A percentile compares a stretch with the other conserved stretches of the same genome.
phyloP scores from a whole-genome alignment of 2,797 vertebrate species.

The Momotus momota region DNA sequence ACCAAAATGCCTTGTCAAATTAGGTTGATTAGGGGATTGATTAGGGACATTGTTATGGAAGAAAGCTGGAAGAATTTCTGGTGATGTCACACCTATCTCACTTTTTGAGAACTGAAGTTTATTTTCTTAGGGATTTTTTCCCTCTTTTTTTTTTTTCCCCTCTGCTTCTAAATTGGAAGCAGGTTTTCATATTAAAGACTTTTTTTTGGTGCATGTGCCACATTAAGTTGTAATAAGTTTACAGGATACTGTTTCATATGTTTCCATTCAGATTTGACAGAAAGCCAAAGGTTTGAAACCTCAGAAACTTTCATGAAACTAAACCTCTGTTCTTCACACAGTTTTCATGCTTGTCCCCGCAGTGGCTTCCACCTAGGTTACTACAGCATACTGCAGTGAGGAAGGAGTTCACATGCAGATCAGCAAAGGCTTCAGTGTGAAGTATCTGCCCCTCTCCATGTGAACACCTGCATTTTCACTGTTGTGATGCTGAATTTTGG shows the following conservation, averaged over 20 bases:
- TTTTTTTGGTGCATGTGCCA: not conserved
- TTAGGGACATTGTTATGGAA: not conserved
- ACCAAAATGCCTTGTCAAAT: not conserved
- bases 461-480: not conserved
- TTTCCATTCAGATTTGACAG: slow-evolving; percentile 23
- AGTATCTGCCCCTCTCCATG: not conserved
- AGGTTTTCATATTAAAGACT: not conserved
- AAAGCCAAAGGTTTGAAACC: not conserved
- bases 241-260: not conserved
- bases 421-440: not conserved
- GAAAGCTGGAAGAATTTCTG: not conserved
- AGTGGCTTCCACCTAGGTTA: not conserved
- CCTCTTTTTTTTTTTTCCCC: no score
- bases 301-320: not conserved
- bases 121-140: not conserved
- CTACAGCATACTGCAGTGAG: not conserved
- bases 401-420: not conserved
- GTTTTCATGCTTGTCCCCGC: not conserved
- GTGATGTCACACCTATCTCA: not conserved
- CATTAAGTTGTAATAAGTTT: not conserved
- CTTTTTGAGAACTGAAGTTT: not conserved
- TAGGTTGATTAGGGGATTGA: not conserved
- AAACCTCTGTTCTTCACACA: not conserved
- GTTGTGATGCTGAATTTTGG: not conserved
- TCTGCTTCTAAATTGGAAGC: not conserved